Base-by-base conservation (phyloP, 2,113 vertebrate species). In the Tyrannus savana region DNA sequence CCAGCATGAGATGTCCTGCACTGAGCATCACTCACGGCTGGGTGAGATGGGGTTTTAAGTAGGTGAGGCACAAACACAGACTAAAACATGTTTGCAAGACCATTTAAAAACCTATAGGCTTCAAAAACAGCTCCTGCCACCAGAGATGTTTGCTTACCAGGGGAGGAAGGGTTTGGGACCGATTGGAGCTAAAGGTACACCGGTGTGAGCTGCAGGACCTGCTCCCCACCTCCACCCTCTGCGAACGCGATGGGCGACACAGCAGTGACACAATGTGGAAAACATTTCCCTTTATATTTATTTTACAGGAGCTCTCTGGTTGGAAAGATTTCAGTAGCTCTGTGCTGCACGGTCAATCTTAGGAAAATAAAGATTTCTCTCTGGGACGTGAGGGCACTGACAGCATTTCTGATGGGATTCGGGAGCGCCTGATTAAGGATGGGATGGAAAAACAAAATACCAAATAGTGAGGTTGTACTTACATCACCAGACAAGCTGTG, bases 261-360 rank as follows among this genome's bases (percentile, higher is more conserved):
- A 85, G 47, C 22, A 80, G 56, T 95, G 84, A 84, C 85, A 92
- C 55, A 84, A 66, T 17, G 85, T 6, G 50, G 85, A 96, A 95
- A 95, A 80, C 79, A 87, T 53, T 90, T 92, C 55, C 50, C 72
- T 71, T 76, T 0, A 0, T 83, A 86, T 96, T 95, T 96, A 64
- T 84, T 71, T 93, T 67, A 89, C 0, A 2, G 35, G 72, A 93
- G 87, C 77, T 94, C 75, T 88, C 85, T 0, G 0, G 5, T 12
- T 94, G 92, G 79, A 93, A 94, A 71, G 60, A 95, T 90, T 95
- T 96, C 91, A 87, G 64, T 35, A 72, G 77, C 71, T 84, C 79
- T 73, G 53, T 17, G 69, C 58, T 79, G 74, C 53, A 42, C 10
- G 30, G 87, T 82, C 39, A 68, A 7, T 87, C 87, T 87, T 73